Base-by-base conservation (phyloP, 1,140 invertebrate species). In the Argopecten irradians region DNA sequence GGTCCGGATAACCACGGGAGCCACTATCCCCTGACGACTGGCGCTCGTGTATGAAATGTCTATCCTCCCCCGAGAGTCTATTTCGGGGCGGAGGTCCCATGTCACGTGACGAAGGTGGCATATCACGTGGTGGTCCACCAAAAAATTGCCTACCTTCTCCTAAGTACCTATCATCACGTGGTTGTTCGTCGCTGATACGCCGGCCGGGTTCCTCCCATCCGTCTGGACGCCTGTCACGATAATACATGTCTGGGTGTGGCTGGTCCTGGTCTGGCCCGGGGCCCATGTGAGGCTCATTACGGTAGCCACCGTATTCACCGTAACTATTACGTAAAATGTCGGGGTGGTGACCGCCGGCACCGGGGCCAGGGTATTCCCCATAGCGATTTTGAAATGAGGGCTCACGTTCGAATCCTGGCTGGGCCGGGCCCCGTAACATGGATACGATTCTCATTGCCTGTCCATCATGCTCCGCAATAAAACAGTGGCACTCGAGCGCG, bases 401-500 rank as follows among this genome's bases (percentile, higher is more conserved):
- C 32, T 71, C 85, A 14, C 82, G 39, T 35, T 41, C 33, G 32
- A 34, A 86, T 19, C 34, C 88, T 19, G 33, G 19, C 2, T n/a
- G 35, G 19, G 46, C 34, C 16, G n/a, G 33, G 33, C 86, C 88
- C 33, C 36, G 22, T n/a, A 93, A 87, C 14, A 91, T 35, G 0
- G 89, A 86, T 16, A 89, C 46, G 33, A 93, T 90, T 71, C 91
- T 83, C 5, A 91, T 41, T 55, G 92, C 92, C 34, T 93, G 89
- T 22, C 91, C 86, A n/a, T 89, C 87, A 13, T 86, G 88, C 82
- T 93, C 91, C 84, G 92, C 86, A 19, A 92, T 88, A 88, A 94
- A 94, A 22, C 91, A 89, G 87, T 94, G 93, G 84, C 92, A 93
- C 71, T 94, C 93, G 46, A 94, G 36, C 13, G 92, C 91, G 55